Evolutionary conservation across 2,113 vertebrate genomes (phyloP).

Genomic region (Nerophis ophidion): DNA sequence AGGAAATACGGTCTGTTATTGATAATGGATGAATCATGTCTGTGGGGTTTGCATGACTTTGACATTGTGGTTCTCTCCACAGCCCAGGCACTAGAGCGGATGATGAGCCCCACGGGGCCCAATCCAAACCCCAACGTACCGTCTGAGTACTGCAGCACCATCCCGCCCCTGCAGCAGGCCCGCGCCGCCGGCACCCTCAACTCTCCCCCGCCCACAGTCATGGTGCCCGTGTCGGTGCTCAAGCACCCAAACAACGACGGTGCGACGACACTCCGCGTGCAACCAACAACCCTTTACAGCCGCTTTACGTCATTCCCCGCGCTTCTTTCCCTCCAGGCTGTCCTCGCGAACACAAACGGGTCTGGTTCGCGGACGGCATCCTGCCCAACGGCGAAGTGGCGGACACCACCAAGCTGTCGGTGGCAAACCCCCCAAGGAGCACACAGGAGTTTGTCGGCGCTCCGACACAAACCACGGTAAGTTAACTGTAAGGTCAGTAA

Average conservation of each 20-base stretch:
- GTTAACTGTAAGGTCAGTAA: conserved; percentile 4
- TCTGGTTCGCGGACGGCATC: conserved; percentile 95
- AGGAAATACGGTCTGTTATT: no score
- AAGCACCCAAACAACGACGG: conserved; percentile 82
- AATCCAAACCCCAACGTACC: conserved; percentile 76
- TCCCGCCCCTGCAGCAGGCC: conserved; percentile 77
- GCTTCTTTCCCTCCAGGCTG: conserved; percentile 61
- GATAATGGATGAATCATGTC: no score
- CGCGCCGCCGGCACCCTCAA: conserved; percentile 70
- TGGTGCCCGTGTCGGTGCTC: conserved; percentile 81
- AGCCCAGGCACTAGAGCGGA: conserved; percentile 93
- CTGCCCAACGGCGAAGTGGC: conserved; percentile 91
- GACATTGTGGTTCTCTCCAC: not conserved
- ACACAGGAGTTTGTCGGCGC: conserved; percentile 71
- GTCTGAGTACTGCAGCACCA: conserved; percentile 75
- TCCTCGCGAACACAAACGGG: conserved; percentile 83
- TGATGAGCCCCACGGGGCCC: conserved; percentile 90
- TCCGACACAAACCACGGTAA: conserved; percentile 52
- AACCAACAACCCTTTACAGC: not conserved
- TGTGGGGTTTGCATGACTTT: no score
- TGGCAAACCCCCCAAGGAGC: conserved; percentile 67
- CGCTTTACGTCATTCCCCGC: not conserved
- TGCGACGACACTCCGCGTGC: conserved; percentile 47
- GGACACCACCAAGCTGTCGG: conserved; percentile 79
- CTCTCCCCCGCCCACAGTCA: conserved; percentile 78